Percentiles rank a stretch among this genome's conserved stretches.
phyloP scores from a whole-genome alignment of 2,113 vertebrate genomes.

The Saimiri boliviensis region DNA sequence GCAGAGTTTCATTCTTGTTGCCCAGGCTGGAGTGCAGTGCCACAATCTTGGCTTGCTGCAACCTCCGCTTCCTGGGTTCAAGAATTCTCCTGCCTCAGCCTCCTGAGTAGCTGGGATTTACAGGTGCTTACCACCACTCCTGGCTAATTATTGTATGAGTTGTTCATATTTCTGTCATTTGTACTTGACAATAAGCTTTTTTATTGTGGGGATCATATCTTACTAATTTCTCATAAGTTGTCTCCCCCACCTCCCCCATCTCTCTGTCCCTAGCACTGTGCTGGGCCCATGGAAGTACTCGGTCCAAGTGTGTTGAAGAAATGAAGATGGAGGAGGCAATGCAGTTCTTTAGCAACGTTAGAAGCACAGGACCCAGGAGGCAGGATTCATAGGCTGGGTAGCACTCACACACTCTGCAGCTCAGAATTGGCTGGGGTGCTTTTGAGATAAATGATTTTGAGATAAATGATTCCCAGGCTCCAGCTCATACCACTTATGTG shows the following conservation, averaged over 20 bases:
- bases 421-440: not conserved
- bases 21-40: no score
- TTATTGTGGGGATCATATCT: not conserved
- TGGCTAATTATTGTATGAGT: no score
- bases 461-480: not conserved
- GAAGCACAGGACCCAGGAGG: not conserved
- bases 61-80: no score
- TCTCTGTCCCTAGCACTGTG: accelerated
- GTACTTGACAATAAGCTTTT: not conserved
- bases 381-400: accelerated
- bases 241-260: accelerated
- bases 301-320: accelerated
- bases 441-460: not conserved
- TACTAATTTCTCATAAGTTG: not conserved
- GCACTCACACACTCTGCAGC: accelerated
- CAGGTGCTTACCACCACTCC: no score
- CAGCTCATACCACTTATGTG: accelerated
- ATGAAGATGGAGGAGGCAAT: not conserved
- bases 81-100: no score
- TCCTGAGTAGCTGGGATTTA: no score
- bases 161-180: not conserved
- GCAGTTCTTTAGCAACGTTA: accelerated
- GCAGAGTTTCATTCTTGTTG: no score
- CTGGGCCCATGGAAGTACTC: not conserved
- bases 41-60: no score